phyloP scores from a whole-genome alignment of 2,888 invertebrate genomes.

The Xestia sexstrigata region DNA sequence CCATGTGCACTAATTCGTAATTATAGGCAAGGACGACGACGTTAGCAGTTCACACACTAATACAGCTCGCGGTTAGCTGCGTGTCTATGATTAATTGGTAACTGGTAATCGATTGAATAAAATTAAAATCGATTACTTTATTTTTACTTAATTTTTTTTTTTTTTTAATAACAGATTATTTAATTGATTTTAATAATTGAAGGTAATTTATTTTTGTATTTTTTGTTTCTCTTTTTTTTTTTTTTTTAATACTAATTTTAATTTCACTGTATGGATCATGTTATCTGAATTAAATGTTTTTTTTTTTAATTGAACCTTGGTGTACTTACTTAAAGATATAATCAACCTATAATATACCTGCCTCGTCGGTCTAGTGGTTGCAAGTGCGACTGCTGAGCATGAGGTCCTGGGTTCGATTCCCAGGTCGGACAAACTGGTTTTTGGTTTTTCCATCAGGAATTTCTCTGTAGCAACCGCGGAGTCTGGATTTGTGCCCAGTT shows the following conservation, averaged over 20 bases:
- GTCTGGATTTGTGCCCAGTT: background rate
- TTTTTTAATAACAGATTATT: too few relatives aligned
- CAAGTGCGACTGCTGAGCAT: background rate
- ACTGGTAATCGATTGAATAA: constrained; percentile 29
- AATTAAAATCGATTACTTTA: constrained; percentile 37
- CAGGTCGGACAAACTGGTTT: too few relatives aligned
- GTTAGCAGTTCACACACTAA: constrained; percentile 28
- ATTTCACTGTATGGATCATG: too few relatives aligned
- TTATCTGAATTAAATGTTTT: too few relatives aligned
- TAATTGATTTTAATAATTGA: too few relatives aligned
- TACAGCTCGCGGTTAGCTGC: constrained; percentile 25
- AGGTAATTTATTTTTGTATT: too few relatives aligned
- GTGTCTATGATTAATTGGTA: constrained; percentile 35
- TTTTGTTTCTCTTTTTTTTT: too few relatives aligned
- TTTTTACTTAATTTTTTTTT: too few relatives aligned
- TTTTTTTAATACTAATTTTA: too few relatives aligned
- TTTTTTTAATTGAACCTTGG: constrained; percentile 15
- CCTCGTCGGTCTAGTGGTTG: background rate
- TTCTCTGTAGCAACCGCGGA: background rate
- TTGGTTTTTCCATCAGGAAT: background rate
- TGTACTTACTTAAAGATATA: constrained; percentile 12
- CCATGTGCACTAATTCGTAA: constrained; percentile 43
- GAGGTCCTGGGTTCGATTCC: background rate
- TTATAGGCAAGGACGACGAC: constrained; percentile 19
- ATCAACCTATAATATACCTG: background rate